Evolutionary conservation across 2,888 invertebrate species (phyloP).

Genomic region (Antitype chi): DNA sequence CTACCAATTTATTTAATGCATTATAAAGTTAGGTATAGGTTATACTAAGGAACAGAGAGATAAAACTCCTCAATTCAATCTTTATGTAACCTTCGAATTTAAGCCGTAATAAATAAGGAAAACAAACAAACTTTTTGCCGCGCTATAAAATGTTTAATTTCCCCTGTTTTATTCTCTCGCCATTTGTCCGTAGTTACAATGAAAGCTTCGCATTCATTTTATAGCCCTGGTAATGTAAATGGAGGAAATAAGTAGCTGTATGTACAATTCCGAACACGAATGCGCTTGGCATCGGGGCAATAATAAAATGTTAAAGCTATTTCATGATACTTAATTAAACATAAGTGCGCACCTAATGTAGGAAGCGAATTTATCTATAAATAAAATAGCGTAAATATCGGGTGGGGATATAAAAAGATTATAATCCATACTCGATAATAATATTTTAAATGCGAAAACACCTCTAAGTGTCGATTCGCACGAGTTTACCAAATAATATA

Average conservation of each 20-base stretch:
- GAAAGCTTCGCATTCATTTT: slow-evolving; percentile 62
- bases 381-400: neutral
- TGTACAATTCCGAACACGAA: slow-evolving; percentile 50
- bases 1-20: neutral
- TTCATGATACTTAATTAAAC: slow-evolving; percentile 45
- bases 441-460: neutral
- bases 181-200: slow-evolving; percentile 58
- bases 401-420: neutral
- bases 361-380: slow-evolving; percentile 22
- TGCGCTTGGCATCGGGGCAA: slow-evolving; percentile 31
- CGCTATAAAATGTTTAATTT: slow-evolving; percentile 47
- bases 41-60: slow-evolving; percentile 1
- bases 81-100: slow-evolving; percentile 51
- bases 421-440: no score
- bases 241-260: slow-evolving; percentile 44
- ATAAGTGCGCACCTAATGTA: slow-evolving; percentile 30
- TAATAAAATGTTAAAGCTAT: slow-evolving; percentile 60
- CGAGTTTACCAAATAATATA: no score
- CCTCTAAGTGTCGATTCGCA: no score
- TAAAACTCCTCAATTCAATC: slow-evolving; percentile 24
- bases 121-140: slow-evolving; percentile 41
- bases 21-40: neutral
- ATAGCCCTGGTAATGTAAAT: slow-evolving; percentile 54
- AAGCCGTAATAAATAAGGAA: slow-evolving; percentile 37
- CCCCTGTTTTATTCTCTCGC: slow-evolving; percentile 39